Evolutionary conservation across 1,140 invertebrate genomes (phyloP).

Genomic region (Asbolus verrucosus): DNA sequence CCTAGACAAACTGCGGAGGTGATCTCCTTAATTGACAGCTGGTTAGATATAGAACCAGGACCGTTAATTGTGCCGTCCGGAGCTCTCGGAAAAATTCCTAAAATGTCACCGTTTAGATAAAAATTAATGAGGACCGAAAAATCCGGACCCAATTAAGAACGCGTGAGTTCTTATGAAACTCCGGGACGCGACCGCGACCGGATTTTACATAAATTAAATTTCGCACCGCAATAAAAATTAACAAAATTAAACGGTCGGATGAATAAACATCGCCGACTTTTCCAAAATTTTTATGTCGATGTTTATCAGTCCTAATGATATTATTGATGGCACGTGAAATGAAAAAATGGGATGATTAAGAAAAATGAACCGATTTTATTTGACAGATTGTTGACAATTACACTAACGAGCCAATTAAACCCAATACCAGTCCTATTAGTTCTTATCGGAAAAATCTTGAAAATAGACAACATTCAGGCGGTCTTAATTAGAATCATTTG

Average conservation of each 20-base stretch:
- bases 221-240: not conserved
- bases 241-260: not conserved
- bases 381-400: slow-evolving; percentile 16
- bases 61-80: slow-evolving; percentile 51
- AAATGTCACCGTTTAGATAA: slow-evolving; percentile 52
- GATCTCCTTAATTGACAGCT: slow-evolving; percentile 58
- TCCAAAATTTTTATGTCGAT: no score
- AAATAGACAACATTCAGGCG: slow-evolving; percentile 5
- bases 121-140: slow-evolving; percentile 55
- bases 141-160: slow-evolving; percentile 47
- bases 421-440: not conserved
- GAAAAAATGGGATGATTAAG: slow-evolving; percentile 29
- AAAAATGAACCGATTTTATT: slow-evolving; percentile 30
- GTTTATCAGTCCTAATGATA: no score
- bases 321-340: no score
- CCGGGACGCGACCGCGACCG: not conserved
- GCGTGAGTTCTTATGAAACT: no score
- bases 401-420: slow-evolving; percentile 25
- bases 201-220: not conserved
- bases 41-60: slow-evolving; percentile 55
- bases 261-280: not conserved
- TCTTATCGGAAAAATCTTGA: slow-evolving; percentile 10
- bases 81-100: slow-evolving; percentile 42
- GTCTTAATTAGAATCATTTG: slow-evolving; percentile 23
- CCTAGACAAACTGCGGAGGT: slow-evolving; percentile 46